Base-by-base conservation (phyloP, 2,888 invertebrate species). In the Conops quadrifasciatus region DNA sequence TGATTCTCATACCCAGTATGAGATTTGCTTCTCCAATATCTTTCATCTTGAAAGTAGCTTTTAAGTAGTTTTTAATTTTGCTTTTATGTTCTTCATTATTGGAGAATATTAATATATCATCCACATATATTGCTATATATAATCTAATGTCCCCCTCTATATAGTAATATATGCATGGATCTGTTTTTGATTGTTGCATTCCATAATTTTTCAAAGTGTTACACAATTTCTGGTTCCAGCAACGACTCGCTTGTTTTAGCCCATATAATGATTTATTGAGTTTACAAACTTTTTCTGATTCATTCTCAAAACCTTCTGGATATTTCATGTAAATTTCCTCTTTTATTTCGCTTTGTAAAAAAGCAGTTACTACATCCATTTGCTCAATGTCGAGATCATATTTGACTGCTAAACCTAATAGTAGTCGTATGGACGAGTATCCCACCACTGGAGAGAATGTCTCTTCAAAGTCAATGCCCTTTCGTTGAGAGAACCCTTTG, bases 11-110 rank as follows among this genome's bases (percentile, higher is more conserved):
- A 13, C 76, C 75, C 58, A 76, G 68, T 11, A 75, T 66, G 24
- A 74, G 75, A 19, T 67, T 73, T 9, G 71, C 75, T 36, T 74
- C 60, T 1, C 73, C 76, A 49, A 76, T 59, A 69, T 75, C 74
- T 62, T 76, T 76, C 74, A 74, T 76, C 36, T 65, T 65, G 15
- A 65, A 65, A 30, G 19, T 30, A 19, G n/a, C 51, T n/a, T 62
- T 62, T 36, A 62, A 43, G 43, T 9, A 36, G 21, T 45, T 45
- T 43, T 62, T 62, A 16, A 62, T n/a, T 43, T 43, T 62, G 9
- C 49, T 47, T 49, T 64, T 64, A 47, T 16, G 13, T 24, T 30
- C 36, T 19, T 19, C n/a, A 62, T 62, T 9, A 45, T 62, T 62
- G 19, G 62, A 62, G n/a, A 62, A 62, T n/a, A 62, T 62, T 19